Evolutionary conservation across 2,113 vertebrate genomes (phyloP).

Genomic region (Stigmatopora argus): DNA sequence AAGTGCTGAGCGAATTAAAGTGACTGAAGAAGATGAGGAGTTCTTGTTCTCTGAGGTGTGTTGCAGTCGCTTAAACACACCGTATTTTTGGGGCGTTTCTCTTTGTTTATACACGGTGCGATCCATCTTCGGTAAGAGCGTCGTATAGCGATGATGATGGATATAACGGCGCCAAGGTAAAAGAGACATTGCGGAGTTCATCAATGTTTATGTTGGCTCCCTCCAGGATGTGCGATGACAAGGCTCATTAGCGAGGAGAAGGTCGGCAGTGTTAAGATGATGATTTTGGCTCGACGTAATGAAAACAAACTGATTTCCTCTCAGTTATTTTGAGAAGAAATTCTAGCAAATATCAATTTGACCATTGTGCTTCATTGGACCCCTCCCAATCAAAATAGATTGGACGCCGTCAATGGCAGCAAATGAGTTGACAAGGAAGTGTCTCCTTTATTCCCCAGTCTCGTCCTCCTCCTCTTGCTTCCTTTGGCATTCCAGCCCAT

Average conservation of each 20-base stretch:
- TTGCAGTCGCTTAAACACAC: neutral
- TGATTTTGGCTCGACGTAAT: constrained; percentile 30
- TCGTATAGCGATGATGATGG: constrained; percentile 48
- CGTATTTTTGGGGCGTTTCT: neutral
- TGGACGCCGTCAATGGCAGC: no score
- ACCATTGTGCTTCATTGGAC: no score
- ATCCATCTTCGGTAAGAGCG: neutral
- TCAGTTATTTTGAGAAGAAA: neutral
- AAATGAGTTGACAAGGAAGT: no score
- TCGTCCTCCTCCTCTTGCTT: neutral
- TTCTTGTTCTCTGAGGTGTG: no score
- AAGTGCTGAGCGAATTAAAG: constrained; percentile 46
- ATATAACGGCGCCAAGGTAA: constrained; percentile 56
- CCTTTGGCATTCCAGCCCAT: constrained; percentile 7
- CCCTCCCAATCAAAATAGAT: no score
- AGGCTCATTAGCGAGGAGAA: constrained; percentile 63
- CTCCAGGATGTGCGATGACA: constrained; percentile 41
- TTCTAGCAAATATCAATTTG: neutral
- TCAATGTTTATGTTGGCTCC: constrained; percentile 54
- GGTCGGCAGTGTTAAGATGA: constrained; percentile 57
- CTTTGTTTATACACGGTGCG: neutral
- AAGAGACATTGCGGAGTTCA: constrained; percentile 43
- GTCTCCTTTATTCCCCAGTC: neutral
- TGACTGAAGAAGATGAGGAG: constrained; percentile 18
- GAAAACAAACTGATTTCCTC: neutral